Evolutionary conservation across 2,888 invertebrate genomes (phyloP).

Genomic region (Heliconius aoede): DNA sequence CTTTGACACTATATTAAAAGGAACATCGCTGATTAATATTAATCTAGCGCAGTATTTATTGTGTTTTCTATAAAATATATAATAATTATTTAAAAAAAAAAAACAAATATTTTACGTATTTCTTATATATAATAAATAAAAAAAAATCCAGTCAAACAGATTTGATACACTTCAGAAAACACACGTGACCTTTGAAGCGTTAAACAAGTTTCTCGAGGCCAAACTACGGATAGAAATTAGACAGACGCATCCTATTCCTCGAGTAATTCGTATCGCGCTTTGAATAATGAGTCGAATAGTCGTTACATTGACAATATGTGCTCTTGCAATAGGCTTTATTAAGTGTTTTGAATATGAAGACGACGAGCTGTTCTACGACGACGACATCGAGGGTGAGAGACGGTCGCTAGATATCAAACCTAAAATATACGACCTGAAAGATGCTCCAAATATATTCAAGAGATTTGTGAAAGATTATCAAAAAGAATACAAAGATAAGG

Average conservation of each 20-base stretch:
- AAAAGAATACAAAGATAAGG: conserved; percentile 60
- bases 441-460: conserved; percentile 60
- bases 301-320: neutral
- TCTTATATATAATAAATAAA: neutral
- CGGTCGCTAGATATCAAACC: conserved; percentile 47
- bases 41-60: neutral
- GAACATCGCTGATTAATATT: neutral
- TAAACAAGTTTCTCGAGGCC: conserved; percentile 46
- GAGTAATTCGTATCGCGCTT: conserved; percentile 36
- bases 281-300: conserved; percentile 47
- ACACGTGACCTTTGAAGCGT: conserved; percentile 32
- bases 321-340: conserved; percentile 37
- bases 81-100: neutral
- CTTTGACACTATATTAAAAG: neutral
- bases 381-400: conserved; percentile 39
- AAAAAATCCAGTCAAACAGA: conserved; percentile 2
- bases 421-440: conserved; percentile 60
- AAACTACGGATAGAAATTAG: conserved; percentile 28
- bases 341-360: conserved; percentile 41
- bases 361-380: conserved; percentile 40
- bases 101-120: neutral
- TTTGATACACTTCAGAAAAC: no score
- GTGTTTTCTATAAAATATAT: conserved; percentile 2
- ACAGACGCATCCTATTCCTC: conserved; percentile 45
- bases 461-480: conserved; percentile 59